These are phyloP conservation scores for Uromys caudimaculatus DNA, from an alignment of 2,797 vertebrate genomes.

Conservation along the genomic window DNA sequence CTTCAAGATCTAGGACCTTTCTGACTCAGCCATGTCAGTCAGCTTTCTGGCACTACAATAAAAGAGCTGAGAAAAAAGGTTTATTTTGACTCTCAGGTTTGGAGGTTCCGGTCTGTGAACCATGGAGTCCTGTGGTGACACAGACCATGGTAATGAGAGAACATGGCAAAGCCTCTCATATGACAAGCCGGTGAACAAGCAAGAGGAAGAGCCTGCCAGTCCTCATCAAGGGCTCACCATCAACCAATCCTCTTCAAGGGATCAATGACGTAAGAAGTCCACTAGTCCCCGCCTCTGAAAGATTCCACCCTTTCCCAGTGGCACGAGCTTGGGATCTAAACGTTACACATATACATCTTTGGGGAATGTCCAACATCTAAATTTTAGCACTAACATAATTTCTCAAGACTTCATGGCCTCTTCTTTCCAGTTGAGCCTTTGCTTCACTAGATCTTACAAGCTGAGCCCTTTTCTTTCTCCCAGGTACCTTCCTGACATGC, in stretches of 20 bases:
- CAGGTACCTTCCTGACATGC: not conserved
- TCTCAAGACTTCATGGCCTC: not conserved
- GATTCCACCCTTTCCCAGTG: not conserved
- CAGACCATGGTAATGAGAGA: not conserved
- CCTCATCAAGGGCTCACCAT: not conserved
- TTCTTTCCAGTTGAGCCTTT: not conserved
- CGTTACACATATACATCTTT: too few species aligned
- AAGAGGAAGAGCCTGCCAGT: not conserved
- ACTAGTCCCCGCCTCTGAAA: not conserved
- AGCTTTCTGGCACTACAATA: not conserved
- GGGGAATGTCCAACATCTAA: not conserved
- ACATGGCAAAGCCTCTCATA: not conserved
- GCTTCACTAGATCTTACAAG: not conserved
- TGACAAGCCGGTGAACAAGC: not conserved
- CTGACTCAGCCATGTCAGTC: not conserved
- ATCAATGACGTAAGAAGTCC: not conserved
- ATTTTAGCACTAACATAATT: not conserved
- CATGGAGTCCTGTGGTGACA: not conserved
- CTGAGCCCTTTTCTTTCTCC: not conserved
- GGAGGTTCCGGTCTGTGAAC: not conserved
- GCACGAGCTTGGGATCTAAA: not conserved
- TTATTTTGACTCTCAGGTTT: not conserved
- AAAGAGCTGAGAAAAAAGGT: not conserved
- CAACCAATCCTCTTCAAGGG: not conserved
- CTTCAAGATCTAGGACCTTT: conserved; percentile 15